Base-by-base conservation (phyloP, 1,140 invertebrate species). In the Caenorhabditis tropicalis region DNA sequence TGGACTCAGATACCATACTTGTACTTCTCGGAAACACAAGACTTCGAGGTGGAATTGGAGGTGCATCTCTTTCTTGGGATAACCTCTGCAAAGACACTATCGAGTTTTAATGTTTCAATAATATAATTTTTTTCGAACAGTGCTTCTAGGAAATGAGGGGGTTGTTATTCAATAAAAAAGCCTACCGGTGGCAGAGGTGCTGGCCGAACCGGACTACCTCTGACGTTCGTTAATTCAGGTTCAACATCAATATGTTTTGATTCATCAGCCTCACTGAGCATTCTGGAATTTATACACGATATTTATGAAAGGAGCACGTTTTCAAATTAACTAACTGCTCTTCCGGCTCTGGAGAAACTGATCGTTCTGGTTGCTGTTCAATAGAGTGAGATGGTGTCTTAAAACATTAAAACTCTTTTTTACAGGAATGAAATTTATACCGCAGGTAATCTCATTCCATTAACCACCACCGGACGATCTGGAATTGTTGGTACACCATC, bases 331-430 rank as follows among this genome's bases (percentile, higher is more conserved):
- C 51, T 65, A 7, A 82, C 82, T 65, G 56, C n/a, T 82, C 82
- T 74, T 82, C 82, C 6, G 82, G 82, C 33, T 82, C 82, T 29
- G 82, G 82, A 21, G 82, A 48, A 2, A 33, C 39, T 12, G 43
- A 48, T 16, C 82, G 33, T 39, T 82, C 60, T 21, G 10, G n/a
- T 74, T 21, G 4, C 3, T 39, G 29, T 19, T 43, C 15, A 21
- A 58, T 43, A 39, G 39, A 2, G 29, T 82, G 82, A 5, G 56
- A 70, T 46, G 82, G 82, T 5, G 43, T 60, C 29, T 82, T 10
- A 36, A 65, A 19, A 51, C n/a, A 51, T 19, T 51, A 51, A 19
- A 19, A 19, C 12, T 51, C 7, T 58, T 58, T 58, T 31, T 29
- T 16, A 27, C 21, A 29, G n/a, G n/a, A n/a, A n/a, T n/a, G n/a